A percentile compares a stretch with the other conserved stretches of the same genome.
Evolutionary conservation across 1,140 invertebrate species (phyloP).

Genomic region (Diorhabda carinulata): DNA sequence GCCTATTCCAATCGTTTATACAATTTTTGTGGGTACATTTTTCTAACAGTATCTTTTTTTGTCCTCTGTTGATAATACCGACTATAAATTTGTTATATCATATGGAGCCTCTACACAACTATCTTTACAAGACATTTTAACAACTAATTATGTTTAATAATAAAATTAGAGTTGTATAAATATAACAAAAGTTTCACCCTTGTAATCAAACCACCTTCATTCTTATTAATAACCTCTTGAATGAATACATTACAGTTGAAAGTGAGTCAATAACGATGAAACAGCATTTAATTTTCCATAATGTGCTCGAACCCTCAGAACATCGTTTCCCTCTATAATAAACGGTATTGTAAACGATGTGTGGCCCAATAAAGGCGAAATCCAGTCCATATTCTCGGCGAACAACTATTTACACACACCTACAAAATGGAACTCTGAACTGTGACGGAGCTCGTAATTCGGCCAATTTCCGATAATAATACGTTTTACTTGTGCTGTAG

Average conservation of each 20-base stretch:
- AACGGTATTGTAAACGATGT: conserved; percentile 9
- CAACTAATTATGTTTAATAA: too few species aligned
- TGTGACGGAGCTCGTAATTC: conserved; percentile 1
- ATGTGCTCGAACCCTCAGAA: conserved; percentile 8
- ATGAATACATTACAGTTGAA: conserved; percentile 2
- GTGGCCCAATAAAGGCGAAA: conserved; percentile 12
- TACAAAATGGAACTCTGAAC: conserved; percentile 3
- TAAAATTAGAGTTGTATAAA: too few species aligned
- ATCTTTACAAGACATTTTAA: too few species aligned
- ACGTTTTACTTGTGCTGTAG: conserved; percentile 7
- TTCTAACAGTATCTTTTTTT: too few species aligned
- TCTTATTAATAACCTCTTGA: not conserved
- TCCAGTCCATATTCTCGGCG: conserved; percentile 9
- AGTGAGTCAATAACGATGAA: conserved; percentile 8
- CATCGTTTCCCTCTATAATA: conserved; percentile 15
- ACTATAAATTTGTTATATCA: too few species aligned
- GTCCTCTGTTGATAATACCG: too few species aligned
- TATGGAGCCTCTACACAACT: too few species aligned
- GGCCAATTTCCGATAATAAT: conserved; percentile 11
- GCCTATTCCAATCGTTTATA: too few species aligned
- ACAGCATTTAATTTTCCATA: conserved; percentile 13
- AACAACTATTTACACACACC: conserved; percentile 11
- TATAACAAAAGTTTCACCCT: too few species aligned
- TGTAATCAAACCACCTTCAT: not conserved
- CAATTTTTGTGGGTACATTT: too few species aligned